Evolutionary conservation across 2,797 vertebrate species (phyloP).

Genomic region (Epinephelus malabaricus): DNA sequence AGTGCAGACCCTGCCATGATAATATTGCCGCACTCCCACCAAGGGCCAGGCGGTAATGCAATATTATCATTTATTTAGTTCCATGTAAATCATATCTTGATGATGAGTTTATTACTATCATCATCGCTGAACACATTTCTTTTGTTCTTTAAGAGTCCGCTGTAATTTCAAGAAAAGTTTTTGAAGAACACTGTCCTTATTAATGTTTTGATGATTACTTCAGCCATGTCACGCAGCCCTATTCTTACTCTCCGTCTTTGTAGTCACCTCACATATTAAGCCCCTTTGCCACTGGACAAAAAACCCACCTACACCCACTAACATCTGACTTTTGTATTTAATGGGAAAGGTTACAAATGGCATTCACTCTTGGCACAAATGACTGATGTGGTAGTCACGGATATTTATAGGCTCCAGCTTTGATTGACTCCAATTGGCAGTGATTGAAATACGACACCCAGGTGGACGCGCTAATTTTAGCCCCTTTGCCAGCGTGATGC

Average conservation of each 20-base stretch:
- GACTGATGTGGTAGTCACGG: no score
- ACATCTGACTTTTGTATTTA: neutral
- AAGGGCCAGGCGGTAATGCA: neutral
- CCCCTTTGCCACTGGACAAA: neutral
- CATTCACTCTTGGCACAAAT: neutral
- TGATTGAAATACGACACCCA: no score
- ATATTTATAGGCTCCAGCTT: no score
- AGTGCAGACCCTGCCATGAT: slow-evolving; percentile 44
- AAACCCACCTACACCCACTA: neutral
- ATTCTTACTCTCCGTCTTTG: neutral
- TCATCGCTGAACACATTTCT: neutral
- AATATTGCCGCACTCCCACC: slow-evolving; percentile 33
- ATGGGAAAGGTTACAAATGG: neutral
- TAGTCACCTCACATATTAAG: neutral
- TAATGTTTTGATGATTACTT: neutral
- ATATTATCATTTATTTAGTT: slow-evolving; percentile 9
- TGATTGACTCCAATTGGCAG: no score
- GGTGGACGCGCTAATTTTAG: no score
- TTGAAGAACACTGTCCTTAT: neutral
- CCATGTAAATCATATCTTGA: neutral
- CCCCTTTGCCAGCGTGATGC: no score
- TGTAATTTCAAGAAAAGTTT: neutral
- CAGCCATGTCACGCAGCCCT: neutral
- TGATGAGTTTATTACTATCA: slow-evolving; percentile 7
- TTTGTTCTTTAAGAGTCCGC: neutral